Evolutionary conservation across 2,888 invertebrate genomes (phyloP), one percentile per base, ranked within the genome.

Genomic region (Euspilapteryx auroguttella): DNA sequence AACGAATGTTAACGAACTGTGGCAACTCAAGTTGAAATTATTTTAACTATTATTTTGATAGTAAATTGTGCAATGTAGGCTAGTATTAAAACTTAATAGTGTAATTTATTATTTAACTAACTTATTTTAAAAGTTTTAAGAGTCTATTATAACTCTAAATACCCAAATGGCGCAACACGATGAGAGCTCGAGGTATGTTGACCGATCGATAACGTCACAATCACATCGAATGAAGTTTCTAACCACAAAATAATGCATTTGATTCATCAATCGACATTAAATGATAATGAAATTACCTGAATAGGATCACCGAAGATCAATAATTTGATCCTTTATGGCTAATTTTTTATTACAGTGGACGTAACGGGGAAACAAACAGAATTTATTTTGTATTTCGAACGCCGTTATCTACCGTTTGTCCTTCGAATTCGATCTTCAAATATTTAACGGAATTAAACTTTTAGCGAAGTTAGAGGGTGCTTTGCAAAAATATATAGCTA

Each of bases 1-100:
- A 75, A 75, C 75, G 73, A 59, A 61, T 59, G 61, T 44, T 71
- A 73, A 73, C 75, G 73, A 63, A 63, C 61, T 55, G 68, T 65
- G 65, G 56, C 59, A 56, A 55, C 49, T 56, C 52, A 50, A 48
- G 45, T 50, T 47, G 37, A 44, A 53, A 48, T 45, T 49, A n/a
- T 54, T 61, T 55, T 54, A 54, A 58, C 55, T 58, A 58, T 57
- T 29, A 23, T 61, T 55, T 46, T 44, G 38, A 34, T 37, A 41
- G 44, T 44, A 44, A 13, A 37, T 26, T 44, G 66, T 68, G 61
- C 53, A 58, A 61, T 64, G n/a, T n/a, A n/a, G n/a, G n/a, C n/a
- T n/a, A n/a, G n/a, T n/a, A 23, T 23, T 25, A 4, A 7, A 12
- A 25, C 4, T 11, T 25, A 14, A 25, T 14, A 13, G n/a, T 25